Base-by-base conservation (phyloP, 1,140 invertebrate species). In the Chionoecetes opilio region DNA sequence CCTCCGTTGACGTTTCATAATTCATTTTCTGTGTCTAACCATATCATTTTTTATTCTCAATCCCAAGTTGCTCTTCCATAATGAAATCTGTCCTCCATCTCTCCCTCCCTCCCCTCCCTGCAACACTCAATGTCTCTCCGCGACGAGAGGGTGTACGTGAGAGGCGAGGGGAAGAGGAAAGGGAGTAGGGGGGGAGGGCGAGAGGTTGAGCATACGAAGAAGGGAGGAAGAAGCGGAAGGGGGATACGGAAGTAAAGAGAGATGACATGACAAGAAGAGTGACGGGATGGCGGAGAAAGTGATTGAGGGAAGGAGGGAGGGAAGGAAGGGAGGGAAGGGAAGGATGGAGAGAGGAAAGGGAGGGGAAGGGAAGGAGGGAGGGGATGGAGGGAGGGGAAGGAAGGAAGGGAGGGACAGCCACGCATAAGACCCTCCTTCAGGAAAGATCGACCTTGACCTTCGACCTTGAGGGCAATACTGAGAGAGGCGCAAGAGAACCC, bases 111-210 rank as follows among this genome's bases (percentile, higher is more conserved):
- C 21, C 38, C 29, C 41, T 91, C 35, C 31, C 29, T 91, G n/a
- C 17, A 32, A 38, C 88, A 41, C 41, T 91, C 35, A 32, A 11
- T 91, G 11, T 46, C 88, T 91, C 88, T 53, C 37, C 26, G 41
- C 75, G 90, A 9, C 90, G n/a, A 41, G 63, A 6, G 63, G 46
- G n/a, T 0, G 29, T 8, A 90, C 37, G 38, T 31, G 38, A 90
- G 34, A 46, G 37, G 38, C n/a, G 46, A 17, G 38, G 14, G 38
- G 38, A 53, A 90, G 11, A 90, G 88, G 29, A 90, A 41, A n/a
- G 38, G 38, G 88, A 26, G 29, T 14, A 37, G 87, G 37, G 34
- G 87, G 26, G 35, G 87, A 9, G 46, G 46, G 9, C 46, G 46
- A 53, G 34, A 34, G 26, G 35, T 31, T 1, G 46, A 17, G 9